Conservation (phyloP, 2,888 invertebrate species). For the Lordiphosa andalusiaca region DNA sequence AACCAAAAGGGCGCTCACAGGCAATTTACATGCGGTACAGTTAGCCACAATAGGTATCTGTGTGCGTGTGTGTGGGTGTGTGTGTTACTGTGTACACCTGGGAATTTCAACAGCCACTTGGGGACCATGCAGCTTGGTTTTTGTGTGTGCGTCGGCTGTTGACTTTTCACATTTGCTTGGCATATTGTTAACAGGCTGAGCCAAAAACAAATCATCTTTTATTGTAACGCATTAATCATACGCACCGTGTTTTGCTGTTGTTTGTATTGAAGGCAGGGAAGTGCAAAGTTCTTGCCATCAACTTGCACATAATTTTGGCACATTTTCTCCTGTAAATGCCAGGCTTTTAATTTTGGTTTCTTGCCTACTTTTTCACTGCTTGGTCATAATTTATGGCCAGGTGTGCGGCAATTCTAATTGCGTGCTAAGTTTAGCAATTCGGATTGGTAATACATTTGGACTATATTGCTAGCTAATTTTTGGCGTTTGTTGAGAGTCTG, state of each 20-base stretch:
- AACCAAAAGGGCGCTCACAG: conserved; percentile 32
- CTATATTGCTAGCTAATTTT: conserved; percentile 8
- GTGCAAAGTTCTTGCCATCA: conserved; percentile 51
- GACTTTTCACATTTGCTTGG: conserved; percentile 56
- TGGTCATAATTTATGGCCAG: conserved; percentile 61
- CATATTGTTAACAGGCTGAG: conserved; percentile 30
- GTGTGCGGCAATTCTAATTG: conserved; percentile 64
- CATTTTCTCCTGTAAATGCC: conserved; percentile 2
- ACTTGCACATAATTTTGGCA: conserved; percentile 31
- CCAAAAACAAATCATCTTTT: conserved; percentile 70
- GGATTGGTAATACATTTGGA: conserved; percentile 18
- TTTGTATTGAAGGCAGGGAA: conserved; percentile 33
- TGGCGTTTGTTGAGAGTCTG: conserved; percentile 47
- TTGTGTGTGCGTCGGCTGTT: conserved; percentile 55
- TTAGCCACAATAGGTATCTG: conserved; percentile 38
- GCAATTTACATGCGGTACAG: conserved; percentile 64
- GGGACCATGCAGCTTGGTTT: conserved; percentile 40
- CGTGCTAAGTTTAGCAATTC: conserved; percentile 74
- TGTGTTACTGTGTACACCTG: conserved; percentile 36
- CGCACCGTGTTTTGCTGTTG: conserved; percentile 41
- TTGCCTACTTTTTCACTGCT: conserved; percentile 51
- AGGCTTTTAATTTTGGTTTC: conserved; percentile 55
- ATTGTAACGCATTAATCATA: conserved; percentile 72
- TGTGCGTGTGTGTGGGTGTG: conserved; percentile 24
- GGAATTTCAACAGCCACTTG: conserved; percentile 26